Percentiles rank a stretch among this genome's conserved stretches.
phyloP scores from a whole-genome alignment of 2,113 vertebrate species.

The Ictalurus furcatus region DNA sequence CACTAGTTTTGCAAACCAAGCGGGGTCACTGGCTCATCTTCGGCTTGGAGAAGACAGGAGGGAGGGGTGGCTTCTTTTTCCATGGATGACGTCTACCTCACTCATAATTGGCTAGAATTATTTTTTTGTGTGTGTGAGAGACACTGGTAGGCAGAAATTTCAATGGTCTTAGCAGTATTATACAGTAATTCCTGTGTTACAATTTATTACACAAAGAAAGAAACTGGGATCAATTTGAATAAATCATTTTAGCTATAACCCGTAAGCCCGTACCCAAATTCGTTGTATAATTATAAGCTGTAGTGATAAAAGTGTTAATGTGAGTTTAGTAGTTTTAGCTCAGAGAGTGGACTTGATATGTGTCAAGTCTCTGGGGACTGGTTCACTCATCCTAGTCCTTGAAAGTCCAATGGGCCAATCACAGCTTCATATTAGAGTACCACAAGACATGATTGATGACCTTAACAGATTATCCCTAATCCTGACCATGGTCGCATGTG shows the following conservation, averaged over 20 bases:
- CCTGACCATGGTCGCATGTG: slow-evolving; percentile 56
- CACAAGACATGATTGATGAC: slow-evolving; percentile 75
- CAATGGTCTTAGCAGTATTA: background rate
- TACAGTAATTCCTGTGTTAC: background rate
- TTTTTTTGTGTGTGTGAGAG: slow-evolving; percentile 36
- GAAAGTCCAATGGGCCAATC: slow-evolving; percentile 64
- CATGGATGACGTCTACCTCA: slow-evolving; percentile 24
- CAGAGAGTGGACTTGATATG: slow-evolving; percentile 37
- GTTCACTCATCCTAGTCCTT: slow-evolving; percentile 22
- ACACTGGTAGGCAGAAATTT: background rate
- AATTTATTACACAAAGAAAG: background rate
- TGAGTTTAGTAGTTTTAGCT: slow-evolving; percentile 24
- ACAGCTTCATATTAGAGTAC: slow-evolving; percentile 71
- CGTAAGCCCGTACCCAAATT: background rate
- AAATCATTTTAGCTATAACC: background rate
- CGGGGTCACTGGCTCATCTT: slow-evolving; percentile 65
- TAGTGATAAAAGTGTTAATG: slow-evolving; percentile 41
- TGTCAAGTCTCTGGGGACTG: slow-evolving; percentile 33
- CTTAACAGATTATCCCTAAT: slow-evolving; percentile 68
- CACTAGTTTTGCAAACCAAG: slow-evolving; percentile 72
- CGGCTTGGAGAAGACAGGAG: slow-evolving; percentile 22
- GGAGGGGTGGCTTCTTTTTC: slow-evolving; percentile 30
- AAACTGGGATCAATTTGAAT: slow-evolving; percentile 2
- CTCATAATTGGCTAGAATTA: slow-evolving; percentile 35
- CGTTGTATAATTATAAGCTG: slow-evolving; percentile 2